Evolutionary conservation across 1,140 invertebrate genomes (phyloP).

Genomic region (Parasteatoda tepidariorum): DNA sequence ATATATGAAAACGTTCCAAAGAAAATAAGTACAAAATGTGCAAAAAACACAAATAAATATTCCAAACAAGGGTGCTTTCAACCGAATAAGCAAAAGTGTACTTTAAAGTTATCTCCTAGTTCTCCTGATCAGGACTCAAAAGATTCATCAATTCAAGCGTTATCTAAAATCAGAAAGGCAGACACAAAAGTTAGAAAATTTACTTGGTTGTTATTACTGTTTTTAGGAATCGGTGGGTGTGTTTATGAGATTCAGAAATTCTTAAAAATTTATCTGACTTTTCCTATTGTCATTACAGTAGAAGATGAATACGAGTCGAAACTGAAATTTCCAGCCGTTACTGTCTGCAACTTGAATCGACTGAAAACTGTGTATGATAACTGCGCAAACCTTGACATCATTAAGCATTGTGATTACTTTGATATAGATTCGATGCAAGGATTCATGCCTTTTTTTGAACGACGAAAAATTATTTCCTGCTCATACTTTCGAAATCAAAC

Average conservation of each 20-base stretch:
- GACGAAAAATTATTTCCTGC: background rate
- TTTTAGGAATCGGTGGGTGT: background rate
- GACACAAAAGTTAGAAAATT: background rate
- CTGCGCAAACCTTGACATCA: background rate
- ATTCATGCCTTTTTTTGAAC: background rate
- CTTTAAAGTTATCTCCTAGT: no score
- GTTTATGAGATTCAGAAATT: slow-evolving; percentile 8
- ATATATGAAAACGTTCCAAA: no score
- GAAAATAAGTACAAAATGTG: no score
- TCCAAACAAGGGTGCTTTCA: no score
- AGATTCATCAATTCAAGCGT: slow-evolving; percentile 14
- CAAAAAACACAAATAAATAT: no score
- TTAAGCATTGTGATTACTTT: background rate
- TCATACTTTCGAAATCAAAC: background rate
- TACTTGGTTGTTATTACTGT: slow-evolving; percentile 1
- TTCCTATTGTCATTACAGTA: slow-evolving; percentile 12
- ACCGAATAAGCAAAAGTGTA: no score
- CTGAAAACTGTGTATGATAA: background rate
- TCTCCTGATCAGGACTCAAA: no score
- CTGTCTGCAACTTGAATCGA: slow-evolving; percentile 27
- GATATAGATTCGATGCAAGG: background rate
- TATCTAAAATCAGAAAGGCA: background rate
- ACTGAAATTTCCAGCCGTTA: slow-evolving; percentile 19
- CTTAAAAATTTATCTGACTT: background rate
- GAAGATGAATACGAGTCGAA: background rate